Base-by-base conservation (phyloP, 2,888 invertebrate species). In the Drosophila histrio region DNA sequence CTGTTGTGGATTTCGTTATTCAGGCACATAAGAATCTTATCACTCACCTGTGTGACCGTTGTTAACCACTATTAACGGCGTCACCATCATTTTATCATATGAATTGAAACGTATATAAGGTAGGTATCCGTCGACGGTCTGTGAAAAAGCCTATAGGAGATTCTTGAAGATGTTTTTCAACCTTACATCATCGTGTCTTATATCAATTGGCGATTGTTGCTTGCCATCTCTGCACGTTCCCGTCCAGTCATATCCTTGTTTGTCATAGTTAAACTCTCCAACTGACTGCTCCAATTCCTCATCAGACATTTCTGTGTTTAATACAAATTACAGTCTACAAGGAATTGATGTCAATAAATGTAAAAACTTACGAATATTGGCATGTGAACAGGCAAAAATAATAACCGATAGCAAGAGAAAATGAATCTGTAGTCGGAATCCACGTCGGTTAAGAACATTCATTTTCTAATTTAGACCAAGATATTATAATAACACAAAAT, bases 1-100 rank as follows among this genome's bases (percentile, higher is more conserved):
- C 82, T 84, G 47, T 26, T 4, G 0, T n/a, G 5, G 13, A 47
- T 2, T 26, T 21, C n/a, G 6, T 11, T 8, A 15, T 15, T 43
- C 9, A 24, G 0, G 13, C 0, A 8, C 13, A 24, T 5, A 0
- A 15, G 5, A 2, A 13, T 15, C 15, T 24, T n/a, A 1, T 1
- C 6, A 36, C 67, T 17, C 60, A 91, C 91, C 89, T 82, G 95
- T 94, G 90, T 95, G 94, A 6, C 95, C 95, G 78, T 94, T 95
- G 79, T 96, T 96, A 11, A 92, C 93, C 38, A 94, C 90, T 2
- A 92, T 92, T 5, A 95, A 89, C 0, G 94, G 94, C 1, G 93
- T 92, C 2, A 93, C 93, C 24, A 95, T 90, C 0, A 71, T 11
- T 88, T 94, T 93, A 78, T 94, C 94, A 89, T 95, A 95, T 19